Evolutionary conservation across 1,140 invertebrate species (phyloP).

Genomic region (Akabosia matsudoensis): DNA sequence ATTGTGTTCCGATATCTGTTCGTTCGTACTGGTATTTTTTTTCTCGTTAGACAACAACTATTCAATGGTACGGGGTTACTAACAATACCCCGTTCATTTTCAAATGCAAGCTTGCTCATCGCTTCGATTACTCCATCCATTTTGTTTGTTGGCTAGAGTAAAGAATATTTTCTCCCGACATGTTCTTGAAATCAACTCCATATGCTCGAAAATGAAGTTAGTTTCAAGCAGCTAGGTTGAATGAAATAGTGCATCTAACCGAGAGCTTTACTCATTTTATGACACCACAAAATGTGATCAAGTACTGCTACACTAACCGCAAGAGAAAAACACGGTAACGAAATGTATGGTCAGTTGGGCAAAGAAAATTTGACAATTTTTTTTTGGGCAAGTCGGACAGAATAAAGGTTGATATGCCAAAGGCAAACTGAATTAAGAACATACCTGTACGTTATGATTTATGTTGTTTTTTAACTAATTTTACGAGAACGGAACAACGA

Average conservation of each 20-base stretch:
- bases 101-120: background rate
- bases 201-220: background rate
- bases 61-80: background rate
- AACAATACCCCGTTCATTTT: background rate
- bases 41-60: background rate
- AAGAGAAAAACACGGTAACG: too few relatives aligned
- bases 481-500: background rate
- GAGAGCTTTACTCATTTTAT: background rate
- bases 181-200: background rate
- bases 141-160: background rate
- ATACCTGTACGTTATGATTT: background rate
- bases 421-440: slow-evolving; percentile 4
- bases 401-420: background rate
- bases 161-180: too few relatives aligned
- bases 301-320: too few relatives aligned
- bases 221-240: background rate
- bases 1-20: background rate
- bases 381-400: background rate
- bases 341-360: too few relatives aligned
- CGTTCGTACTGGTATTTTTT: too few relatives aligned
- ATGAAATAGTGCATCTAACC: background rate
- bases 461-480: background rate
- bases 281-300: background rate
- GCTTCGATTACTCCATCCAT: background rate
- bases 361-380: too few relatives aligned